Base-by-base conservation (phyloP, 2,797 vertebrate genomes). In the Galago senegalensis region DNA sequence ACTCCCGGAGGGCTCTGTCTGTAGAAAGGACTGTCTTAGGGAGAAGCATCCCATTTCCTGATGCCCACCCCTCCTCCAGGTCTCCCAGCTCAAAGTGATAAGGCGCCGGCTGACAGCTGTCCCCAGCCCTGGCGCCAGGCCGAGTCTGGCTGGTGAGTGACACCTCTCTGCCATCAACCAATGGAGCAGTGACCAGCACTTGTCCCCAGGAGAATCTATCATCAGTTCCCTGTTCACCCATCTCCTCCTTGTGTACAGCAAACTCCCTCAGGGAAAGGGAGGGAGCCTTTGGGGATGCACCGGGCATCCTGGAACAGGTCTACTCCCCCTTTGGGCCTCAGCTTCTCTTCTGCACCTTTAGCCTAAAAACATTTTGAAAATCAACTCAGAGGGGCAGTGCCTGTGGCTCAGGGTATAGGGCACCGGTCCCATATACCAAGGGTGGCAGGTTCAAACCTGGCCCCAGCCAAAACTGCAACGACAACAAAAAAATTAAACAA, bases 61-160 rank as follows among this genome's bases (percentile, higher is more conserved):
- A 53, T 5, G 4, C 37, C 0, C 1, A 0, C 0, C 69, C 9
- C 34, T 2, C 53, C 83, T 34, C 61, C 25, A 10, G 0, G 25
- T 56, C n/a, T 79, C 40, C 73, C 61, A 16, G 29, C 21, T 73
- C 67, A 56, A 34, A 76, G 11, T 5, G 29, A 56, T 1, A 7
- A 60, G 92, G 34, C 3, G 0, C 70, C 67, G 1, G 67, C 75
- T 65, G 93, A 94, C 77, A 56, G 87, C 80, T 73, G 93, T 83
- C 70, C 9, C 9, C 83, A 11, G 91, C 49, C 65, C 34, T 13
- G 56, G 86, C 3, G 1, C 53, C 9, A 0, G 3, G 53, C 89
- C 2, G 37, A 13, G 65, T 79, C 93, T 91, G 79, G 60, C n/a
- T 82, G 11, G 5, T 8, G 31, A 29, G 9, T 16, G 46, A 46